phyloP scores from a whole-genome alignment of 1,140 invertebrate genomes.

The Elysia chlorotica region DNA sequence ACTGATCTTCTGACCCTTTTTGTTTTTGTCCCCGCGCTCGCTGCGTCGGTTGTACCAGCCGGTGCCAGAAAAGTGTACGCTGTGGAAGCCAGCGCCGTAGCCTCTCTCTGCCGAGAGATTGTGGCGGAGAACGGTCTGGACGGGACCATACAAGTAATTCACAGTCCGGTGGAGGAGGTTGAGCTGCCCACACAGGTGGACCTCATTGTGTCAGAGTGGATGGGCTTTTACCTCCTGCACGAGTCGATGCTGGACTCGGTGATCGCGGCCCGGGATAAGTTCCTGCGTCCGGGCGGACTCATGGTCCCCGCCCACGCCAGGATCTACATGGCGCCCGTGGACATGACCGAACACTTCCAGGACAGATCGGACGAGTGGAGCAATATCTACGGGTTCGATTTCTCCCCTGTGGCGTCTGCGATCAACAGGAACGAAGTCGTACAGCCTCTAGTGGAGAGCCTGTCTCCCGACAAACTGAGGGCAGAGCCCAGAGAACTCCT shows the following conservation, averaged over 20 bases:
- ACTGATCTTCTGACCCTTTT: background rate
- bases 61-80: slow-evolving; percentile 60
- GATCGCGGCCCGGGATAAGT: slow-evolving; percentile 56
- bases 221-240: slow-evolving; percentile 62
- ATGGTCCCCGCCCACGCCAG: slow-evolving; percentile 49
- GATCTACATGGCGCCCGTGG: slow-evolving; percentile 45
- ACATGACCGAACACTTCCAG: slow-evolving; percentile 40
- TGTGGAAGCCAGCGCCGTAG: slow-evolving; percentile 50
- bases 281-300: slow-evolving; percentile 46
- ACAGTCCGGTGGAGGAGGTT: slow-evolving; percentile 52
- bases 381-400: slow-evolving; percentile 56
- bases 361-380: slow-evolving; percentile 53
- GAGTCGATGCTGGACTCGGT: slow-evolving; percentile 63
- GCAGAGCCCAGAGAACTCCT: slow-evolving; percentile 37
- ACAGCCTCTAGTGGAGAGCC: slow-evolving; percentile 41
- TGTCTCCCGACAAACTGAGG: slow-evolving; percentile 35
- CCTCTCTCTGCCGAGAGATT: slow-evolving; percentile 41
- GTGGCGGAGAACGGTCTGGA: slow-evolving; percentile 51
- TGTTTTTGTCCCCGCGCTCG: too few species aligned
- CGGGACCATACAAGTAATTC: slow-evolving; percentile 54
- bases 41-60: slow-evolving; percentile 75
- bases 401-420: slow-evolving; percentile 40
- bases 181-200: slow-evolving; percentile 40
- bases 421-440: slow-evolving; percentile 30
- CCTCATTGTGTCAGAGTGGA: slow-evolving; percentile 63